phyloP scores from a whole-genome alignment of 2,113 vertebrate species.

The Sisor rabdophorus region DNA sequence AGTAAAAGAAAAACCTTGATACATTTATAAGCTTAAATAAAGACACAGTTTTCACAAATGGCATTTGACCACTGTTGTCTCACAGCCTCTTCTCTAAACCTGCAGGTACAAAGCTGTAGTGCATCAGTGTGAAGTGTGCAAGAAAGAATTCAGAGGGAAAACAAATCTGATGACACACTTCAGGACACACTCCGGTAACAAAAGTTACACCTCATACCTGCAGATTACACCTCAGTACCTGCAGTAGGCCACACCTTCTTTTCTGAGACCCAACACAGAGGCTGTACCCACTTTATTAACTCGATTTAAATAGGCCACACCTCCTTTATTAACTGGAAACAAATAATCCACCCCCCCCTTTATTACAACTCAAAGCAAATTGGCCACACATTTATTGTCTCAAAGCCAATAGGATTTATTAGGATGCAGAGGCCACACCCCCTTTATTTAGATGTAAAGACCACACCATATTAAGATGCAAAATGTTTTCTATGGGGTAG shows the following conservation, averaged over 20 bases:
- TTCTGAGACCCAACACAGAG: neutral
- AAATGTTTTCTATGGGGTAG: too few species aligned
- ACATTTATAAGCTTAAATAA: neutral
- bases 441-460: too few species aligned
- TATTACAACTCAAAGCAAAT: neutral
- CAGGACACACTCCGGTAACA: slow-evolving; percentile 94
- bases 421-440: too few species aligned
- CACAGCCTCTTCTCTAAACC: neutral
- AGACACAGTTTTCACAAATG: too few species aligned
- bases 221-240: too few species aligned
- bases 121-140: slow-evolving; percentile 98
- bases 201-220: neutral
- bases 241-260: neutral
- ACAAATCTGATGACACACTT: slow-evolving; percentile 99
- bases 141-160: slow-evolving; percentile 98
- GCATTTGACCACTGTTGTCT: neutral
- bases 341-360: neutral
- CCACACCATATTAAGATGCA: too few species aligned
- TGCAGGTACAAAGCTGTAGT: slow-evolving; percentile 92
- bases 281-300: neutral
- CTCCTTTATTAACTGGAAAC: neutral
- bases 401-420: too few species aligned
- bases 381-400: neutral
- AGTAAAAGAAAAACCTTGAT: slow-evolving; percentile 70
- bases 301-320: neutral